Evolutionary conservation across 2,888 invertebrate genomes (phyloP).

Genomic region (Hyposoter didymator): DNA sequence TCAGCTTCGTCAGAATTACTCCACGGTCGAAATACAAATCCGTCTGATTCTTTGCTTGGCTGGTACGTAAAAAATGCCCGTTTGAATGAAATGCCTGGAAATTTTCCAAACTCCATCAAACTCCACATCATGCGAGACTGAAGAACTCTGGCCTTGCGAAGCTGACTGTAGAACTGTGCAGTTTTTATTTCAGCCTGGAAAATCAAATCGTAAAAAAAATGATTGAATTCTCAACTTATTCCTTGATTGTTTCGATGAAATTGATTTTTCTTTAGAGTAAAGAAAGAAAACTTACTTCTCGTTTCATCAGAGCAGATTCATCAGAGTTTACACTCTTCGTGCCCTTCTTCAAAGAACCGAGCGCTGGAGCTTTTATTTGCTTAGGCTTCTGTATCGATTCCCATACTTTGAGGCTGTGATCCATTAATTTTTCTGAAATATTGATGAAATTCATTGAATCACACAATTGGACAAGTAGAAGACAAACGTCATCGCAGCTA

Average conservation of each 20-base stretch:
- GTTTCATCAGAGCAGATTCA: conserved; percentile 71
- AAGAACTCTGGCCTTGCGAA: conserved; percentile 75
- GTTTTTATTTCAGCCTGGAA: conserved; percentile 74
- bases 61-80: conserved; percentile 79
- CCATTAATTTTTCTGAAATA: conserved; percentile 72
- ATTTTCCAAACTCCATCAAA: conserved; percentile 78
- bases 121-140: conserved; percentile 75
- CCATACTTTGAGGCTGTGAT: conserved; percentile 70
- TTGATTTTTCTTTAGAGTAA: too few species aligned
- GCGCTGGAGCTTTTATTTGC: conserved; percentile 63
- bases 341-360: conserved; percentile 67
- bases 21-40: conserved; percentile 76
- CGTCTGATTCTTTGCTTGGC: conserved; percentile 76
- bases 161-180: conserved; percentile 71
- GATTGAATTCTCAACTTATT: too few species aligned
- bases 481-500: background rate
- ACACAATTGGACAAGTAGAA: background rate
- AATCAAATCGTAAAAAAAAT: background rate
- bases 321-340: conserved; percentile 72
- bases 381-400: conserved; percentile 29
- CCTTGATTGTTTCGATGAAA: too few species aligned
- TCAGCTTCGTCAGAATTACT: conserved; percentile 27
- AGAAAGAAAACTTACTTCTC: conserved; percentile 66
- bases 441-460: background rate
- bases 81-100: conserved; percentile 77